phyloP scores from a whole-genome alignment of 2,888 invertebrate genomes.

The Cancer borealis region DNA sequence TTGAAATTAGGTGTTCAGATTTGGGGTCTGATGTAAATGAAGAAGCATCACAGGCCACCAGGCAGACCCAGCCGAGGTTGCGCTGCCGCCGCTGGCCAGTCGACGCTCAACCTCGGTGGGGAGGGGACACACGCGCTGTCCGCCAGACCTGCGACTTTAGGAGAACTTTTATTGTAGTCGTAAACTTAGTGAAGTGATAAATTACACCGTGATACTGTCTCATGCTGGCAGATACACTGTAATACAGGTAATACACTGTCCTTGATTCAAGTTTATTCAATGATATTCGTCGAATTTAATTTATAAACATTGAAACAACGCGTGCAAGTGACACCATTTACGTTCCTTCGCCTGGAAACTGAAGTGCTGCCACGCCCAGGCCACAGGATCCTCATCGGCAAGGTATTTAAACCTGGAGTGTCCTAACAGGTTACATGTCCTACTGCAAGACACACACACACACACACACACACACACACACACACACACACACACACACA shows the following conservation, averaged over 20 bases:
- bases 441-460: background rate
- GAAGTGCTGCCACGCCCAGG: background rate
- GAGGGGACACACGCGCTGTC: background rate
- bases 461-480: no score
- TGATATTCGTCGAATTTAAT: background rate
- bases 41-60: background rate
- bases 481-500: no score
- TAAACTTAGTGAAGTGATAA: slow-evolving; percentile 20
- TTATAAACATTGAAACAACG: background rate
- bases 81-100: slow-evolving; percentile 7
- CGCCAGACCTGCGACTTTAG: background rate
- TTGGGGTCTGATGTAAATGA: no score
- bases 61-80: background rate
- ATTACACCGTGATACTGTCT: background rate
- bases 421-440: background rate
- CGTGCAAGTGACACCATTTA: background rate
- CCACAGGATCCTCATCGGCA: background rate
- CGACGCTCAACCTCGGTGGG: slow-evolving; percentile 25
- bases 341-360: background rate
- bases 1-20: no score
- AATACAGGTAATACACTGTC: background rate
- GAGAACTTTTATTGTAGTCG: background rate
- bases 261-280: background rate
- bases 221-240: background rate
- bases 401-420: slow-evolving; percentile 12